These are phyloP conservation scores for Sebastes reedi DNA, from an alignment of 2,797 vertebrate genomes.

Conservation along the genomic window DNA sequence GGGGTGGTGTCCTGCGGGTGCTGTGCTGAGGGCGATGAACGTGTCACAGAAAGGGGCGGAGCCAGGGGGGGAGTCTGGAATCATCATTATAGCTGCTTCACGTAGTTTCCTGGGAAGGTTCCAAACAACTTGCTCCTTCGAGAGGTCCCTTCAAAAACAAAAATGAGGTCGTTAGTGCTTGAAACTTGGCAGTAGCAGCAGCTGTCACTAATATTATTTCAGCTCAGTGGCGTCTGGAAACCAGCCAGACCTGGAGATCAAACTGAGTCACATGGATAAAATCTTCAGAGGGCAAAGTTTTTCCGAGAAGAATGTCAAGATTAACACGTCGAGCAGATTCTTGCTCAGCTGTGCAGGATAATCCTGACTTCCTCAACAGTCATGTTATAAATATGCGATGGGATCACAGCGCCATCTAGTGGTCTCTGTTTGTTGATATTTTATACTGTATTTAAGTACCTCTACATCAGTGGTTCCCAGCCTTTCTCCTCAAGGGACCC, in stretches of 20 bases:
- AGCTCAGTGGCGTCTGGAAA: neutral
- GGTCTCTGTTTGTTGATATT: neutral
- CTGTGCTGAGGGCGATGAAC: conserved; percentile 53
- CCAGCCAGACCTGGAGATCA: neutral
- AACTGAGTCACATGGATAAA: neutral
- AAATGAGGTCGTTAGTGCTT: conserved; percentile 11
- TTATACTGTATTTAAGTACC: neutral
- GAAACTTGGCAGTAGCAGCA: neutral
- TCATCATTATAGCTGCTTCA: conserved; percentile 92
- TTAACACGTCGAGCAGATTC: neutral
- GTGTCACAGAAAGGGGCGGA: conserved; percentile 51
- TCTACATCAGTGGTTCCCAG: neutral
- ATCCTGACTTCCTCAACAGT: neutral
- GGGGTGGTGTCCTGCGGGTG: conserved; percentile 41
- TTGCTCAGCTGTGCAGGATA: neutral
- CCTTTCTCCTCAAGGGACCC: too few relatives aligned
- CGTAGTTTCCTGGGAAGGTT: conserved; percentile 99
- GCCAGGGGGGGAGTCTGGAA: conserved; percentile 66
- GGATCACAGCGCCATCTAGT: conserved; percentile 32
- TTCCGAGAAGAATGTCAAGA: neutral
- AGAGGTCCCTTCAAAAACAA: conserved; percentile 89
- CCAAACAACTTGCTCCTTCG: conserved; percentile 97
- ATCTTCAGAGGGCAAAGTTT: neutral
- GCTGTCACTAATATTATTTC: neutral
- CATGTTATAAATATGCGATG: neutral